Base-by-base conservation (phyloP, 2,113 vertebrate species). In the Actenoides lindsayi region DNA sequence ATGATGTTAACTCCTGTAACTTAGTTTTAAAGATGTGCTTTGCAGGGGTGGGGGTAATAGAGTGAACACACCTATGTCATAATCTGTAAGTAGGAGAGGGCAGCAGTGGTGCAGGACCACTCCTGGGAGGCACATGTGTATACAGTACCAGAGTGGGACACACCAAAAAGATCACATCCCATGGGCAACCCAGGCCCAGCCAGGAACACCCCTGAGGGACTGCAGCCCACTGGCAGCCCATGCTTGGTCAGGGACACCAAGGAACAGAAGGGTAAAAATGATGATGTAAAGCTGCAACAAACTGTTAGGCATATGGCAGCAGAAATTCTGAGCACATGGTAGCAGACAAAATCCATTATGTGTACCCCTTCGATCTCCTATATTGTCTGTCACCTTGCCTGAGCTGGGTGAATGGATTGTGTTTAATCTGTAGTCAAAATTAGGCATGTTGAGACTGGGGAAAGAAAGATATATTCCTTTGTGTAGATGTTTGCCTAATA, bases 81-180 rank as follows among this genome's bases (percentile, higher is more conserved):
- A 42, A 7, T 9, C 31, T 85, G 10, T 56, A 48, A 80, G 31
- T 42, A 57, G 27, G 23, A 86, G 23, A 5, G 7, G 5, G 25
- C 39, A 76, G 28, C 19, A 71, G 9, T 21, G 18, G 10, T 83
- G 14, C 10, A 37, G 11, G 4, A n/a, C 18, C 7, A 31, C 10
- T 69, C 10, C 23, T 30, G 28, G 2, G 37, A 9, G 3, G 3
- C 3, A 19, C 15, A 8, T 17, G 25, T 3, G 4, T 41, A 4
- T 10, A n/a, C 18, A 21, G 17, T 10, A 27, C 1, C 1, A 3
- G 23, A 44, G 13, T 0, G 2, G 41, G 20, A 68, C 14, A 16
- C 2, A 33, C 12, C 25, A 14, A 41, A 56, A 67, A 56, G 6
- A 46, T 15, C 21, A 13, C 42, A 64, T 15, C 18, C n/a, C 10